Conservation (phyloP, 2,113 vertebrate genomes). For the Mola mola region DNA sequence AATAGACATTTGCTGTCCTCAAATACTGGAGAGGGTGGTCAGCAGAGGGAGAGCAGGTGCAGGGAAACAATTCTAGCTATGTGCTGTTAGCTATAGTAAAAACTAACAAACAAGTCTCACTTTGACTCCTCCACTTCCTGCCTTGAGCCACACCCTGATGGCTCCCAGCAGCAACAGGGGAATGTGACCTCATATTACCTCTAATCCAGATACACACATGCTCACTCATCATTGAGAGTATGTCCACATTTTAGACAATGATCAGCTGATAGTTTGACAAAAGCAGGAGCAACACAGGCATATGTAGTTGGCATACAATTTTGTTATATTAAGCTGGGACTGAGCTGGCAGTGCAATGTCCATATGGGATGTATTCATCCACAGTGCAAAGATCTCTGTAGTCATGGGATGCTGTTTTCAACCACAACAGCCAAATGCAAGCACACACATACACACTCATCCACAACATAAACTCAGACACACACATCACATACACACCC, state of each 20-base stretch:
- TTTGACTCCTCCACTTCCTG: slow-evolving; percentile 69
- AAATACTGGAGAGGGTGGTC: slow-evolving; percentile 19
- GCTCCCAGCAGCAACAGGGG: slow-evolving; percentile 52
- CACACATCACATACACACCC: slow-evolving; percentile 20
- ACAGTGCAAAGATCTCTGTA: not conserved
- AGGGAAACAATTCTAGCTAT: slow-evolving; percentile 29
- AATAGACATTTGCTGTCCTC: slow-evolving; percentile 20
- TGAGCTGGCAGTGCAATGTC: too few species aligned
- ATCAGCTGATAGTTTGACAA: too few species aligned
- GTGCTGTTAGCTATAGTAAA: slow-evolving; percentile 26
- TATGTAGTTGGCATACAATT: too few species aligned
- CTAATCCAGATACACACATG: slow-evolving; percentile 36
- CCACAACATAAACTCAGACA: slow-evolving; percentile 37
- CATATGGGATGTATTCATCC: not conserved
- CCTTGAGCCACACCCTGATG: slow-evolving; percentile 58
- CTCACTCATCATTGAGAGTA: slow-evolving; percentile 10
- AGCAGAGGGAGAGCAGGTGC: slow-evolving; percentile 40
- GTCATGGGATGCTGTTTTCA: too few species aligned
- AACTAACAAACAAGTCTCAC: slow-evolving; percentile 40
- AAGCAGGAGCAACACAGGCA: too few species aligned
- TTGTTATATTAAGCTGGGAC: too few species aligned
- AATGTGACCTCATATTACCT: slow-evolving; percentile 77
- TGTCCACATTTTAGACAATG: slow-evolving; percentile 7
- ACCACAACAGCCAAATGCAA: too few species aligned
- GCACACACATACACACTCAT: not conserved